These are phyloP conservation scores for Vesta saturnalis DNA, from an alignment of 2,888 invertebrate genomes.

Conservation along the genomic window DNA sequence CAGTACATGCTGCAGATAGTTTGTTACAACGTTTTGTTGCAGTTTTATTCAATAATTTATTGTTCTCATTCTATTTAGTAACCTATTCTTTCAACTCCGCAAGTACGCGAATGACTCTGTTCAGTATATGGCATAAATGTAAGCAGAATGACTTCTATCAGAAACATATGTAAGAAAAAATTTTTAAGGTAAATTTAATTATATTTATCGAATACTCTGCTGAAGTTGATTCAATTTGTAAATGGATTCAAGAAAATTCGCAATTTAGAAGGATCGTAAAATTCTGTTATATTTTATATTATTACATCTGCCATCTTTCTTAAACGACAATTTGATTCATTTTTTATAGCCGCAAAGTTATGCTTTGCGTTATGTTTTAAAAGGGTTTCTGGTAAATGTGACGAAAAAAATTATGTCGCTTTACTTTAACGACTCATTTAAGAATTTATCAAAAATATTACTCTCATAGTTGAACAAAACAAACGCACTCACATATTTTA, in stretches of 20 bases:
- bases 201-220: not conserved
- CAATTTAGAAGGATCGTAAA: not conserved
- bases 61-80: conserved; percentile 21
- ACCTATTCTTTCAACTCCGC: too few species aligned
- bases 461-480: too few species aligned
- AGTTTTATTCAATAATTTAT: conserved; percentile 39
- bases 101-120: too few species aligned
- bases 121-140: too few species aligned
- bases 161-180: too few species aligned
- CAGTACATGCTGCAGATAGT: conserved; percentile 36
- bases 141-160: too few species aligned
- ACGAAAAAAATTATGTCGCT: too few species aligned
- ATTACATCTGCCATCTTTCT: conserved; percentile 1
- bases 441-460: too few species aligned
- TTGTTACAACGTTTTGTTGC: conserved; percentile 37
- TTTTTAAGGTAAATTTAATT: not conserved
- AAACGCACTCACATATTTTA: too few species aligned
- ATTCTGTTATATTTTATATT: not conserved
- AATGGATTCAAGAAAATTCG: not conserved
- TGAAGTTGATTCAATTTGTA: not conserved
- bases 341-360: not conserved
- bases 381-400: not conserved
- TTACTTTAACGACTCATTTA: too few species aligned
- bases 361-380: not conserved
- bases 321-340: conserved; percentile 1